Evolutionary conservation across 2,888 invertebrate species (phyloP).

Genomic region (Yponomeuta cagnagella): DNA sequence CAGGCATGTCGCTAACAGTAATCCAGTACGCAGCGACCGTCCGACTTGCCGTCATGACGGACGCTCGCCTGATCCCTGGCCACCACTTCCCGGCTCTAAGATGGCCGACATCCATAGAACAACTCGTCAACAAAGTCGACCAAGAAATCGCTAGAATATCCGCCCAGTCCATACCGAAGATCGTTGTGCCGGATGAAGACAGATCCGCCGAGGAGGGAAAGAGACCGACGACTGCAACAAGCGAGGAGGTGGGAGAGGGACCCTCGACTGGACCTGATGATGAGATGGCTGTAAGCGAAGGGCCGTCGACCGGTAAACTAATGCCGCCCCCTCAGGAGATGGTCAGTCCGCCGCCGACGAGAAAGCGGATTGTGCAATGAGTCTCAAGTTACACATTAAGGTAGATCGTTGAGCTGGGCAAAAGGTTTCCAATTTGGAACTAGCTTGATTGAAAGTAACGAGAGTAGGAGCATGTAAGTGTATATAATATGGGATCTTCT

Average conservation of each 20-base stretch:
- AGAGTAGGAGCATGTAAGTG: too few relatives aligned
- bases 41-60: slow-evolving; percentile 82
- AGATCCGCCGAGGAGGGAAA: slow-evolving; percentile 1
- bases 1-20: slow-evolving; percentile 83
- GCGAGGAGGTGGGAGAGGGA: too few relatives aligned
- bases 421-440: too few relatives aligned
- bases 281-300: neutral
- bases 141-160: slow-evolving; percentile 59
- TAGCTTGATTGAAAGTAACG: too few relatives aligned
- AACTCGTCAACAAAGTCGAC: slow-evolving; percentile 52
- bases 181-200: slow-evolving; percentile 24
- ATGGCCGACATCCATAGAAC: slow-evolving; percentile 59
- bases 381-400: neutral
- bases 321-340: slow-evolving; percentile 40
- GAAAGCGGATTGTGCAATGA: slow-evolving; percentile 30
- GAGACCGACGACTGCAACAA: too few relatives aligned
- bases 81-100: slow-evolving; percentile 73
- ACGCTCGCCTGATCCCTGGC: slow-evolving; percentile 80
- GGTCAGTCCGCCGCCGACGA: slow-evolving; percentile 51
- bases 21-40: slow-evolving; percentile 81
- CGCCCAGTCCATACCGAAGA: slow-evolving; percentile 35
- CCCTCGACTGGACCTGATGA: too few relatives aligned
- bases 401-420: too few relatives aligned
- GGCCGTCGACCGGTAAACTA: slow-evolving; percentile 29
- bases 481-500: too few relatives aligned